Base-by-base conservation (phyloP, 2,113 vertebrate species). In the Esox niger region DNA sequence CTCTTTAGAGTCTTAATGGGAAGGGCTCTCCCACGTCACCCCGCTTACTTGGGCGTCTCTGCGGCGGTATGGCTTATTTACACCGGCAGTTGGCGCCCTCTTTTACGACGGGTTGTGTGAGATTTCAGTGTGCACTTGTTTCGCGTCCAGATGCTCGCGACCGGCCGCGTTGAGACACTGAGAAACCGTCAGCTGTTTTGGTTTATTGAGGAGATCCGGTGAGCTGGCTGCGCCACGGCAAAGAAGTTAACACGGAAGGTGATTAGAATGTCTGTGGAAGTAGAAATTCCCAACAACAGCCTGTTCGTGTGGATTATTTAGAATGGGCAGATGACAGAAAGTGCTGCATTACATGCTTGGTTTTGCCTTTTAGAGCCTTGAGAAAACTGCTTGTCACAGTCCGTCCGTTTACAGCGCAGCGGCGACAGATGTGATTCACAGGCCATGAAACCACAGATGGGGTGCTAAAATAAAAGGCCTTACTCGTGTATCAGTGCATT, bases 1-100 rank as follows among this genome's bases (percentile, higher is more conserved):
- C 86, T 90, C 88, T 91, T 90, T 88, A 90, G 84, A 82, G 84
- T 78, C 84, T 88, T 88, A 86, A 88, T 84, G 88, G 86, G 87
- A 86, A 69, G 61, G 70, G 27, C 71, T 68, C 58, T 70, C 35
- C 62, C 35, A 23, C 35, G 81, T 86, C 85, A 75, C 73, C 26
- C 29, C 35, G 58, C 27, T 11, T 75, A 46, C 81, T 54, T 21
- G 0, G 64, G 64, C 26, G 52, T 55, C 63, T 68, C 49, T 67
- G 43, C 75, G 69, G 38, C 27, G 6, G 29, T 21, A 70, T 49
- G n/a, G 60, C 65, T 80, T 80, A 82, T 85, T 71, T 61, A 66
- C 68, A 29, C 71, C 57, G 77, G 73, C 81, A 84, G 75, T 84
- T 86, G 87, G 83, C 79, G 47, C 67, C 78, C 46, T 68, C 64